phyloP scores from a whole-genome alignment of 2,797 vertebrate genomes.

The Fistularia commersonii region DNA sequence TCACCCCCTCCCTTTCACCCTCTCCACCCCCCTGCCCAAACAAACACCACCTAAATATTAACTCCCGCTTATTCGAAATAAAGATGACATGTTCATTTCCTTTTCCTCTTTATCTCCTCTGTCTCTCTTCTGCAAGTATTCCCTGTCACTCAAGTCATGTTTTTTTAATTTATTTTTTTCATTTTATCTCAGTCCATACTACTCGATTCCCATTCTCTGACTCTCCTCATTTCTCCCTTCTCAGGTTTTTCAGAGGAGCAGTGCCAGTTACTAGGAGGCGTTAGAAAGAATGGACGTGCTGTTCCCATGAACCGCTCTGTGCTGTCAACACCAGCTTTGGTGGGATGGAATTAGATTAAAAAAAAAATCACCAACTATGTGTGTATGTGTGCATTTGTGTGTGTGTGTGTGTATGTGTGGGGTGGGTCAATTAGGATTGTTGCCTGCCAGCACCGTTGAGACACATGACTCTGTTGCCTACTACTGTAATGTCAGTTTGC shows the following conservation, averaged over 20 bases:
- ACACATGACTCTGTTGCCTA: conserved; percentile 84
- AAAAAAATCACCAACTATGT: conserved; percentile 56
- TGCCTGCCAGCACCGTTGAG: conserved; percentile 75
- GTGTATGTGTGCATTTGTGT: conserved; percentile 22
- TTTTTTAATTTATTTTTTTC: not conserved
- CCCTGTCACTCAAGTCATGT: conserved; percentile 29
- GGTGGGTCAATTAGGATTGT: conserved; percentile 58
- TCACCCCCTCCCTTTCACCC: conserved; percentile 5
- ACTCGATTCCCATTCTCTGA: conserved; percentile 36
- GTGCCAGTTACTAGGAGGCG: conserved; percentile 75
- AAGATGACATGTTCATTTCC: conserved; percentile 14
- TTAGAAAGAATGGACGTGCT: conserved; percentile 91
- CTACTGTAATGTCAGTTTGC: conserved; percentile 82
- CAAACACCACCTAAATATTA: not conserved
- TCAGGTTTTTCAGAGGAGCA: conserved; percentile 59
- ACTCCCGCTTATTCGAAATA: not conserved
- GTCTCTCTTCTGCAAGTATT: conserved; percentile 25
- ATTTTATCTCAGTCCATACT: conserved; percentile 43
- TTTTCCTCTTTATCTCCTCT: conserved; percentile 20
- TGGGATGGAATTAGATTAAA: conserved; percentile 95
- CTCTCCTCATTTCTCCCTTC: conserved; percentile 58
- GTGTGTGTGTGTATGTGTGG: conserved; percentile 9
- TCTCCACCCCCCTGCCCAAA: conserved; percentile 14
- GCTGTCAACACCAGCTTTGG: conserved; percentile 97
- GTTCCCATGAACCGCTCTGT: conserved; percentile 88